Conservation (phyloP, 2,888 invertebrate species). For the Oscheius sp. region DNA sequence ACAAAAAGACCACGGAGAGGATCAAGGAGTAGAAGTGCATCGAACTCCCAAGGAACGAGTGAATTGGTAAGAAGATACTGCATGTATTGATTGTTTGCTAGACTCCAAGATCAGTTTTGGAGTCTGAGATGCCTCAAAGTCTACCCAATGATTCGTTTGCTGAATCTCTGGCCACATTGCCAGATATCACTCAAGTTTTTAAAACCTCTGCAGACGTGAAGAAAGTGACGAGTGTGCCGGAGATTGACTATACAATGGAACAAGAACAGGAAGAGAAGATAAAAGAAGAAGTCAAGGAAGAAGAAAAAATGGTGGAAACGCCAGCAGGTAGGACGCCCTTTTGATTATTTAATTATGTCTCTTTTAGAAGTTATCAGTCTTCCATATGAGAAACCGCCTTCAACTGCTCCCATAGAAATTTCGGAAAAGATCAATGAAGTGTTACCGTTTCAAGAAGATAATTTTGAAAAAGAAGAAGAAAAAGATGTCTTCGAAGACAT, state of each 20-base stretch:
- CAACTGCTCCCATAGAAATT: too few species aligned
- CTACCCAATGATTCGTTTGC: not conserved
- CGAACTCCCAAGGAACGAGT: slow-evolving; percentile 25
- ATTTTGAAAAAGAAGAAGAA: not conserved
- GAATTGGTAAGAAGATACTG: slow-evolving; percentile 12
- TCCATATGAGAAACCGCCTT: too few species aligned
- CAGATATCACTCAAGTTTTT: too few species aligned
- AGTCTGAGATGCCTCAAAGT: not conserved
- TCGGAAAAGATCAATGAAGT: too few species aligned
- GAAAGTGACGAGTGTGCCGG: too few species aligned
- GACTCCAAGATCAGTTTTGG: not conserved
- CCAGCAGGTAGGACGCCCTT: too few species aligned
- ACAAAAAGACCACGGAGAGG: slow-evolving; percentile 31
- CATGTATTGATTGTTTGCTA: not conserved
- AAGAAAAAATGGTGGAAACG: not conserved
- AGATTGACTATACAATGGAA: too few species aligned
- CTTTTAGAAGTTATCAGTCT: too few species aligned
- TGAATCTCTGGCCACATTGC: not conserved
- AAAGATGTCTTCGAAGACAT: not conserved
- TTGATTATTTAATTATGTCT: too few species aligned
- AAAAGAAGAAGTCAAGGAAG: not conserved
- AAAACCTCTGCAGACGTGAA: too few species aligned
- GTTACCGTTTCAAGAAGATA: slow-evolving; percentile 2
- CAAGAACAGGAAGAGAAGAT: too few species aligned
- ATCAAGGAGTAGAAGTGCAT: slow-evolving; percentile 23